Conservation (phyloP, 1,140 invertebrate species). For the Lasioglossum albipes region DNA sequence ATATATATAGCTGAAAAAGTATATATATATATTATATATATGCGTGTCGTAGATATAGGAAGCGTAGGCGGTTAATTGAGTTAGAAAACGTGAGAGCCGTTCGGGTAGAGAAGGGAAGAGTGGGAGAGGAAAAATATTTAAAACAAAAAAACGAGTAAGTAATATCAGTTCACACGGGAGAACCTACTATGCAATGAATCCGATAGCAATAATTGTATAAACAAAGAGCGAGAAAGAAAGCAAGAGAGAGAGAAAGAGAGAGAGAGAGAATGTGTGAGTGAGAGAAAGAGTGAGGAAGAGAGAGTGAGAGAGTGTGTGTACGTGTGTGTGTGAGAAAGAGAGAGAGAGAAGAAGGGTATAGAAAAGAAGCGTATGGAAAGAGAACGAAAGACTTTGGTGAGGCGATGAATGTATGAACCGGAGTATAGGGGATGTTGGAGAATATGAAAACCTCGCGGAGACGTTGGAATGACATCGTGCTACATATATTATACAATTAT, state of each 20-base stretch:
- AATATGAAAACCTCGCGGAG: constrained; percentile 45
- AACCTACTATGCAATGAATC: constrained; percentile 76
- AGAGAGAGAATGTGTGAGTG: not conserved
- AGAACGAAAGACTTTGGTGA: not conserved
- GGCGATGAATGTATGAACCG: not conserved
- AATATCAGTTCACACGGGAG: constrained; percentile 70
- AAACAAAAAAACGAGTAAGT: constrained; percentile 23
- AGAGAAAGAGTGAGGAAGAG: no score
- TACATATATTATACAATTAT: constrained; percentile 29
- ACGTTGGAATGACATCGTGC: constrained; percentile 59
- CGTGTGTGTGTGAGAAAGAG: no score
- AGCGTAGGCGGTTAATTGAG: not conserved
- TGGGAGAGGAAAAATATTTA: not conserved
- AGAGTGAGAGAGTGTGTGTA: no score
- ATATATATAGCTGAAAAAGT: constrained; percentile 57
- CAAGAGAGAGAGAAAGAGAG: no score
- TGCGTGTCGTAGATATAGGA: constrained; percentile 8
- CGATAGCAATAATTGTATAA: constrained; percentile 77
- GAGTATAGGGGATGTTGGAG: constrained; percentile 3
- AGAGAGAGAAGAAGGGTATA: not conserved
- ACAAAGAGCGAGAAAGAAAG: constrained; percentile 21
- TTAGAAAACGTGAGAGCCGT: no score
- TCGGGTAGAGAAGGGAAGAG: not conserved
- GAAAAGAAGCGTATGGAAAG: constrained; percentile 2
- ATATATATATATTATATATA: constrained; percentile 63